Evolutionary conservation across 2,888 invertebrate species (phyloP).

Genomic region (Bugulina stolonifera): DNA sequence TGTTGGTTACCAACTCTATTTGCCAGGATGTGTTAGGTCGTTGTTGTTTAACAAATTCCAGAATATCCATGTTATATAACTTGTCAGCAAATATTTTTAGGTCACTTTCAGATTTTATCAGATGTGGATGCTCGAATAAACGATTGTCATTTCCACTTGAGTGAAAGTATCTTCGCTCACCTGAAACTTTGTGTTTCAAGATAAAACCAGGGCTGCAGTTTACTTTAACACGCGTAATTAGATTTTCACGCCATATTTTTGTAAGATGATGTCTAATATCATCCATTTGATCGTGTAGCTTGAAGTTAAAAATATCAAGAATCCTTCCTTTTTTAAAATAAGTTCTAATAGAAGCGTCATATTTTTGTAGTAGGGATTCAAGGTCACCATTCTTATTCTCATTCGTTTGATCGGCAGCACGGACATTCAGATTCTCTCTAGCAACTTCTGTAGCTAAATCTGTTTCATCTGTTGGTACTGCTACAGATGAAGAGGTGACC

Average conservation of each 20-base stretch:
- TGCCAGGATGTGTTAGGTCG: not conserved
- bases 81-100: not conserved
- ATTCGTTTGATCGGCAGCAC: too few relatives aligned
- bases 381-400: not conserved
- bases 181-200: not conserved
- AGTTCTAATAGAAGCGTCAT: not conserved
- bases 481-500: too few relatives aligned
- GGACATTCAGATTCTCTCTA: too few relatives aligned
- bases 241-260: not conserved
- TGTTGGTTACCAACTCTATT: not conserved
- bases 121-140: not conserved
- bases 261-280: not conserved
- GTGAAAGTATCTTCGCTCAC: not conserved
- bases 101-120: not conserved
- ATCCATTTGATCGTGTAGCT: not conserved
- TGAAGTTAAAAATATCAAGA: not conserved
- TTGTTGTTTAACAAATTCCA: not conserved
- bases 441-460: too few relatives aligned
- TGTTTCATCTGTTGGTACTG: too few relatives aligned
- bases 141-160: not conserved
- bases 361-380: not conserved
- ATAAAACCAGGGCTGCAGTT: not conserved
- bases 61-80: not conserved
- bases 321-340: not conserved
- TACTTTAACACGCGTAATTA: not conserved